Evolutionary conservation across 2,113 vertebrate species (phyloP).

Genomic region (Trinectes maculatus): DNA sequence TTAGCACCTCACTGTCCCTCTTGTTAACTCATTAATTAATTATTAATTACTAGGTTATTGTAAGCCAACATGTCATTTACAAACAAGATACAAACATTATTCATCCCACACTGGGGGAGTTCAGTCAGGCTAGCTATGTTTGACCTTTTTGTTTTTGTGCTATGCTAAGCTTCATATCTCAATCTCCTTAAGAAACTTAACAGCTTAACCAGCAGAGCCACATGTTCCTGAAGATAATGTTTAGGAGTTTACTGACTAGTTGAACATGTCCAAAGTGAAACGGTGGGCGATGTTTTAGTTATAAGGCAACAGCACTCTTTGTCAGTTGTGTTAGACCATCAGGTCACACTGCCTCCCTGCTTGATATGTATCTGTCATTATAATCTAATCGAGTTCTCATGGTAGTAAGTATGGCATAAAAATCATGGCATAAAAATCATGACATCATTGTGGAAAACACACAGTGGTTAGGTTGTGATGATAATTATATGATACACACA

Average conservation of each 20-base stretch:
- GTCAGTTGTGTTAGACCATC: conserved; percentile 68
- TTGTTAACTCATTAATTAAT: too few relatives aligned
- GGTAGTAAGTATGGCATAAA: conserved; percentile 40
- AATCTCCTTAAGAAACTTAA: too few relatives aligned
- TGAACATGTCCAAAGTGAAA: conserved; percentile 35
- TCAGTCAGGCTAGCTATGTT: too few relatives aligned
- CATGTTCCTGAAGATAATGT: not conserved
- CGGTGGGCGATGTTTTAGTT: conserved; percentile 26
- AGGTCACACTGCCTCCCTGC: conserved; percentile 55
- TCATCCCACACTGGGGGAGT: too few relatives aligned
- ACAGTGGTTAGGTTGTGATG: conserved; percentile 40
- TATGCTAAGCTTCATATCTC: too few relatives aligned
- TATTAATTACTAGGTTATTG: too few relatives aligned
- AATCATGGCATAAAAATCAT: conserved; percentile 35
- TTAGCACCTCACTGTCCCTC: not conserved
- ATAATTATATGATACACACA: conserved; percentile 24
- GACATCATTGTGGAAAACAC: conserved; percentile 1
- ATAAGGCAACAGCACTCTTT: conserved; percentile 24
- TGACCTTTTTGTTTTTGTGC: too few relatives aligned
- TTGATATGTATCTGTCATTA: conserved; percentile 49
- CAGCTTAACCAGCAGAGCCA: not conserved
- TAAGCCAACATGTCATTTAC: not conserved
- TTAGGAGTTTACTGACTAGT: conserved; percentile 5
- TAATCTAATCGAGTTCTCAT: conserved; percentile 46
- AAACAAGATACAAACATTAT: too few relatives aligned